Base-by-base conservation (phyloP, 2,113 vertebrate genomes). In the Bufo bufo region DNA sequence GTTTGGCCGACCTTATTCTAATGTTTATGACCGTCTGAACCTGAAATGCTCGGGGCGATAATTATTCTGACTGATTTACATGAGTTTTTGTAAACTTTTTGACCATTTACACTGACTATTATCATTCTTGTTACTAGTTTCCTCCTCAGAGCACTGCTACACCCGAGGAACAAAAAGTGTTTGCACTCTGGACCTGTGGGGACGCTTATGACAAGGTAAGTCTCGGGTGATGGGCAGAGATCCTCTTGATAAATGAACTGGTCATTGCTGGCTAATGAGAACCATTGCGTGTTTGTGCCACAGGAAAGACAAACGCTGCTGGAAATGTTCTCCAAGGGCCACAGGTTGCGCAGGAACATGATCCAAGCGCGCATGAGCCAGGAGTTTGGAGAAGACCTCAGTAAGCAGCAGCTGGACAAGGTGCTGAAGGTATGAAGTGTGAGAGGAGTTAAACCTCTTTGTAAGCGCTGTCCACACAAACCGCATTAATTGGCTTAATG, bases 161-260 rank as follows among this genome's bases (percentile, higher is more conserved):
- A 49, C 90, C 96, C 0, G 98, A 99, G 7, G 97, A 99, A 88
- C 97, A 98, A 95, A 99, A 99, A 92, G 97, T 99, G 90, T 99
- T 98, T 90, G 98, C 95, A 58, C 93, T 99, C 91, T 99, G 98
- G 98, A 97, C 98, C 91, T 96, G 95, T 0, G 98, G 98, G 91
- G 97, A 99, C 77, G 94, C 95, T 16, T 97, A 96, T 0, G 98
- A 99, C 91, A 97, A 97, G 97, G 98, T 99, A 92, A 95, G 90
- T 33, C 33, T 33, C 1, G 33, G 33, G 2, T 58, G 56, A 58
- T 58, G 8, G 56, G 12, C 56, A 58, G 56, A 58, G 8, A 58
- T 58, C 7, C 3, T 58, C 11, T 58, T 58, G 12, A 58, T 52
- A 52, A 58, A 58, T 11, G 56, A 9, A 58, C 56, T 12, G 7